Evolutionary conservation across 2,888 invertebrate genomes (phyloP).

Genomic region (Macrophya annulata): DNA sequence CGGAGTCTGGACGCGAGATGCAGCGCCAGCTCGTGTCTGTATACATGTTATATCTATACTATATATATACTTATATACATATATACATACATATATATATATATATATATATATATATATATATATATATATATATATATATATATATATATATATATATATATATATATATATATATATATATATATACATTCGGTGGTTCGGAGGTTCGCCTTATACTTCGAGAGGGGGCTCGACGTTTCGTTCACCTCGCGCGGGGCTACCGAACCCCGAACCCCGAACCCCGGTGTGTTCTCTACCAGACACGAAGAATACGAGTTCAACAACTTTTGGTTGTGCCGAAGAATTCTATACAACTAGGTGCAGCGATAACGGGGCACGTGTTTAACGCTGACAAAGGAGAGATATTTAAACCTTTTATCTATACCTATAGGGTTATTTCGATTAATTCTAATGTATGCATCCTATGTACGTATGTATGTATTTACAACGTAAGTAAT

Average conservation of each 20-base stretch:
- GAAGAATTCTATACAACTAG: slow-evolving; percentile 20
- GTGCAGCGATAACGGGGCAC: neutral
- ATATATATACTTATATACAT: too few relatives aligned
- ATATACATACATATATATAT: neutral
- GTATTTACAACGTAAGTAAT: neutral
- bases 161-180: too few relatives aligned
- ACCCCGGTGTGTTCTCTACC: neutral
- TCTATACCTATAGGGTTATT: neutral
- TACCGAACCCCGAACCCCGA: slow-evolving; percentile 27
- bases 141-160: neutral
- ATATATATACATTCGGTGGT: neutral
- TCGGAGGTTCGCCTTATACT: slow-evolving; percentile 4
- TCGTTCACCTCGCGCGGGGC: slow-evolving; percentile 53
- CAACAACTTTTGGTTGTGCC: slow-evolving; percentile 35
- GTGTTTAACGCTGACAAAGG: neutral
- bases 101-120: neutral
- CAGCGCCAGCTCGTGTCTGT: neutral
- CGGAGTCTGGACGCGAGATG: slow-evolving; percentile 30
- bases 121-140: neutral
- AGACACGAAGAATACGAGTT: slow-evolving; percentile 45
- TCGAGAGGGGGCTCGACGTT: slow-evolving; percentile 31
- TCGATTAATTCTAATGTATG: neutral
- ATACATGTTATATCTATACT: neutral
- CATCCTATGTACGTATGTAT: neutral
- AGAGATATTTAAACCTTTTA: neutral